phyloP scores from a whole-genome alignment of 1,140 invertebrate genomes.

The Vanessa tameamea region DNA sequence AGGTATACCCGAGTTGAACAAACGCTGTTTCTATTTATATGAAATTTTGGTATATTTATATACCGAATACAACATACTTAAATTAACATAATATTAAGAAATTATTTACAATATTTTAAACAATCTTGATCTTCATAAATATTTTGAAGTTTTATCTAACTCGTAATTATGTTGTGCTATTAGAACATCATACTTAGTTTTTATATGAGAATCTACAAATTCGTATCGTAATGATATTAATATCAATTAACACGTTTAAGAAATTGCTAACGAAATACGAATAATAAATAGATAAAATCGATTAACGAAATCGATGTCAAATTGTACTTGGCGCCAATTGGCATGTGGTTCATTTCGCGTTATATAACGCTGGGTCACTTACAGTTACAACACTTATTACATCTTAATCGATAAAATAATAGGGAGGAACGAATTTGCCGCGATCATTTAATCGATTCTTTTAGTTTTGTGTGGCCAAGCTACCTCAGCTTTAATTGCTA shows the following conservation, averaged over 20 bases:
- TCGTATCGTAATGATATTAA: neutral
- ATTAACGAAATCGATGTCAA: conserved; percentile 39
- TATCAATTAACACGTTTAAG: neutral
- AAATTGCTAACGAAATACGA: conserved; percentile 28
- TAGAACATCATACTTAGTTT: too few species aligned
- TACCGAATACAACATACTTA: too few species aligned
- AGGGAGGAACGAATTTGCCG: conserved; percentile 47
- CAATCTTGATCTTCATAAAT: too few species aligned
- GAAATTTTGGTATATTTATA: too few species aligned
- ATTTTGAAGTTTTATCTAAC: too few species aligned
- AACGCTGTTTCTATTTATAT: too few species aligned
- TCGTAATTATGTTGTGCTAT: too few species aligned
- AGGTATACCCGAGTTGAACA: too few species aligned
- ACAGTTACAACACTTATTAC: conserved; percentile 36
- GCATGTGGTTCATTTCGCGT: conserved; percentile 21
- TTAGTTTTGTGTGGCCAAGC: conserved; percentile 2
- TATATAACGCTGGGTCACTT: conserved; percentile 41
- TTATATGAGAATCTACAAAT: neutral
- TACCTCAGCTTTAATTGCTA: neutral
- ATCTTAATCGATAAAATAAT: conserved; percentile 42
- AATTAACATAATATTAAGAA: too few species aligned
- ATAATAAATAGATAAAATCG: conserved; percentile 40
- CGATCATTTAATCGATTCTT: conserved; percentile 30
- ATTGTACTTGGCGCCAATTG: conserved; percentile 31
- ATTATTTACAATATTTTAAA: too few species aligned